Conservation (phyloP, 23 tunicate genomes). For the Styela clava region DNA sequence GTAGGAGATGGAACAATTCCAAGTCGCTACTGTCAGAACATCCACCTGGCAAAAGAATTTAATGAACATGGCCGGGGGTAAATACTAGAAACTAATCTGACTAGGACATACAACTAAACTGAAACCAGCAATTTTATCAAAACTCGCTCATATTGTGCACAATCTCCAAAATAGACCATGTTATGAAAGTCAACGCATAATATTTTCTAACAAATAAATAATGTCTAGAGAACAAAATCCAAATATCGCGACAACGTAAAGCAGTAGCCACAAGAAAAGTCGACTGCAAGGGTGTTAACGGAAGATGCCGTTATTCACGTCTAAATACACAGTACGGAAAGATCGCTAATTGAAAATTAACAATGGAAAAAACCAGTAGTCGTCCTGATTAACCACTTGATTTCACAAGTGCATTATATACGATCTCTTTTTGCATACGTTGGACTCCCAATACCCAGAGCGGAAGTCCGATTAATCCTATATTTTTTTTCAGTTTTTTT, state of each 20-base stretch:
- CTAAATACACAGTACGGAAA: not conserved
- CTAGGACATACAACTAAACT: no score
- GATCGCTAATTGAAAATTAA: not conserved
- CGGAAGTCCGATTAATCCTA: not conserved
- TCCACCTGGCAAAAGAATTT: no score
- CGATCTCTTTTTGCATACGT: not conserved
- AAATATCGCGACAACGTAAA: not conserved
- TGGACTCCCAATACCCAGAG: not conserved
- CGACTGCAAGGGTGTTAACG: not conserved
- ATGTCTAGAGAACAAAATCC: not conserved
- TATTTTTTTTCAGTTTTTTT: not conserved
- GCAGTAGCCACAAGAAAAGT: not conserved
- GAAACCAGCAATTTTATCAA: no score
- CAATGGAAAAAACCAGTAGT: not conserved
- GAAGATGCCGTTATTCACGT: not conserved
- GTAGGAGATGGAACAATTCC: no score
- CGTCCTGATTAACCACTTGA: not conserved
- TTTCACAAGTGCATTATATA: not conserved
- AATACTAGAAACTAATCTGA: no score
- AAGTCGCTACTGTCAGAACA: no score
- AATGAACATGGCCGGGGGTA: no score
- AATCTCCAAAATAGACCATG: not conserved
- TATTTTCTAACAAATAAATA: no score
- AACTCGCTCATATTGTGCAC: not conserved
- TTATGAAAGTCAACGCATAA: not conserved